These are phyloP conservation scores for Synchiropus splendidus DNA, from an alignment of 2,113 vertebrate genomes.

Conservation along the genomic window DNA sequence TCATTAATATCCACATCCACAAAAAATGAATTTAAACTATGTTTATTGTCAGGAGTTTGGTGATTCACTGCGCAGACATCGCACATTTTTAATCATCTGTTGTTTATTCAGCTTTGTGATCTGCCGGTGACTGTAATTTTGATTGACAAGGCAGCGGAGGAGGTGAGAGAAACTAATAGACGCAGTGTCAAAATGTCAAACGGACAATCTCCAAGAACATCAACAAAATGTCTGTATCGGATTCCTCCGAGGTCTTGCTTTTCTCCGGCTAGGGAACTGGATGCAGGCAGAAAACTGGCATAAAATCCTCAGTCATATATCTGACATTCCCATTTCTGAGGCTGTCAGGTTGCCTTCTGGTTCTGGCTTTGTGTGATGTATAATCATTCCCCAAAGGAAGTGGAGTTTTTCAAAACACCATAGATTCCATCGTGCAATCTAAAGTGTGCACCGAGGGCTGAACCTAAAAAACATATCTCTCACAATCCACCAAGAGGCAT, in stretches of 20 bases:
- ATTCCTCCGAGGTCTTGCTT: conserved; percentile 34
- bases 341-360: conserved; percentile 45
- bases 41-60: background rate
- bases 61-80: conserved; percentile 17
- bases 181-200: conserved; percentile 59
- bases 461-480: conserved; percentile 23
- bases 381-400: conserved; percentile 54
- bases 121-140: conserved; percentile 12
- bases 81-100: conserved; percentile 10
- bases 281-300: conserved; percentile 31
- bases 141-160: conserved; percentile 39
- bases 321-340: conserved; percentile 51
- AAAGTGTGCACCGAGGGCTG: conserved; percentile 11
- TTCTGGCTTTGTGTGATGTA: conserved; percentile 40
- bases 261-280: conserved; percentile 42
- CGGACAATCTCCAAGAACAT: conserved; percentile 38
- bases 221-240: conserved; percentile 53
- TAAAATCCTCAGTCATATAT: conserved; percentile 43
- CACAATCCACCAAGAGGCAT: conserved; percentile 12
- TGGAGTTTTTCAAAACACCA: conserved; percentile 34
- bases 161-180: conserved; percentile 31
- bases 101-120: conserved; percentile 6
- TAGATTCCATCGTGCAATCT: conserved; percentile 19
- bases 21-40: too few relatives aligned
- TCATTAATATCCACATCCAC: too few relatives aligned